Conservation (phyloP, 1,140 invertebrate species). For the Apis laboriosa region DNA sequence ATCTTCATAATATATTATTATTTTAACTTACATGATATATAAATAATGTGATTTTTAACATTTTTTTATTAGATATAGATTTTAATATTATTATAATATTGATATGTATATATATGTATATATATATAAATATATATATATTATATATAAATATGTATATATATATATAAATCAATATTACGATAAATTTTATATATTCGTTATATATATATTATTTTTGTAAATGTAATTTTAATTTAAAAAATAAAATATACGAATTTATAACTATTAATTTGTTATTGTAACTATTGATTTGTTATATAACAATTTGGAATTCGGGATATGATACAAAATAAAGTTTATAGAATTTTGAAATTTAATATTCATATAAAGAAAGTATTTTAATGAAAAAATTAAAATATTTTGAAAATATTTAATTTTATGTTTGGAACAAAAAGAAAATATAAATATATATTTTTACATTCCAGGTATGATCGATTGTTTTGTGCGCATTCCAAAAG, state of each 20-base stretch:
- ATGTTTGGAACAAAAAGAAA: not conserved
- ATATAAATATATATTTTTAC: not conserved
- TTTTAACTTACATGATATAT: not conserved
- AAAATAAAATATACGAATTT: not conserved
- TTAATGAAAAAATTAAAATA: not conserved
- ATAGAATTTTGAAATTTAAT: not conserved
- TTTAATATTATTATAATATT: too few species aligned
- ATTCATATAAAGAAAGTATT: not conserved
- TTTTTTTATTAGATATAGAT: too few species aligned
- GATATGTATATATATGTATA: too few species aligned
- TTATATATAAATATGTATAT: too few species aligned
- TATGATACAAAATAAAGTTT: not conserved
- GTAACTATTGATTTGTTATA: constrained; percentile 4
- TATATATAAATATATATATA: too few species aligned
- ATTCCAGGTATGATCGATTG: constrained; percentile 91
- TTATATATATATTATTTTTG: not conserved
- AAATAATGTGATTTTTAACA: not conserved
- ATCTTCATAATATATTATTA: not conserved
- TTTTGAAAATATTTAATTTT: not conserved
- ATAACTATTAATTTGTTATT: too few species aligned
- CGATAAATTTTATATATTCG: too few species aligned
- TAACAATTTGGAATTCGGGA: not conserved
- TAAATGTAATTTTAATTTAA: not conserved
- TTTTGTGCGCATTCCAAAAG: constrained; percentile 91
- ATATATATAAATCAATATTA: too few species aligned